Base-by-base conservation (phyloP, 2,797 vertebrate genomes). In the Chlorospingus semifuscus region DNA sequence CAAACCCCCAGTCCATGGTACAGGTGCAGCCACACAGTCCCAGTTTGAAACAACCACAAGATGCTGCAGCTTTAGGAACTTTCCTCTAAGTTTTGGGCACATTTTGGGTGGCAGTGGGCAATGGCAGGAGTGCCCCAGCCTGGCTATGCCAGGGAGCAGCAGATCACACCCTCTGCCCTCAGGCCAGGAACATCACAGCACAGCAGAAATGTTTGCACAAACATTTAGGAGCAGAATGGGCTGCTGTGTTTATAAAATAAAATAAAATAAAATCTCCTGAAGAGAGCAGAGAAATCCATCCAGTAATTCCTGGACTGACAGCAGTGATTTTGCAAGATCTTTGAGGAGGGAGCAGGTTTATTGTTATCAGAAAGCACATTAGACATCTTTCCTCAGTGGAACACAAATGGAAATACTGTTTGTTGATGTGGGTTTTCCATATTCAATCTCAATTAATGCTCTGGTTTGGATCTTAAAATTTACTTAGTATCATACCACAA, bases 381-480 rank as follows among this genome's bases (percentile, higher is more conserved):
- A n/a, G 34, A 29, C n/a, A 27, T 13, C 2, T 11, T 37, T 70
- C 47, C 50, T 53, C 46, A 29, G 39, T 5, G 26, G 88, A 89
- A 61, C 47, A 75, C 26, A 50, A 27, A 41, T 24, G 47, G 34
- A 53, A 85, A 85, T 52, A 64, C 0, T 27, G 30, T 34, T 78
- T 52, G 27, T 52, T 69, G 72, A 32, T 34, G 50, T 5, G 23
- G 24, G 17, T 53, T 84, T 89, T 27, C 49, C 61, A 56, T 41
- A 68, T 37, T 85, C 53, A 80, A 27, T 59, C 71, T 63, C 76
- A 52, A 36, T 64, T 30, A 55, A 89, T 84, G 76, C 92, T 96
- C 96, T 96, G 96, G 95, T 96, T 97, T 94, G 91, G 89, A 74
- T 94, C 94, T 95, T 69, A 85, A 94, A 94, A 96, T 94, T 95